Percentiles rank a stretch among this genome's conserved stretches.
phyloP scores from a whole-genome alignment of 2,113 vertebrate species.

The Hemibagrus wyckioides region DNA sequence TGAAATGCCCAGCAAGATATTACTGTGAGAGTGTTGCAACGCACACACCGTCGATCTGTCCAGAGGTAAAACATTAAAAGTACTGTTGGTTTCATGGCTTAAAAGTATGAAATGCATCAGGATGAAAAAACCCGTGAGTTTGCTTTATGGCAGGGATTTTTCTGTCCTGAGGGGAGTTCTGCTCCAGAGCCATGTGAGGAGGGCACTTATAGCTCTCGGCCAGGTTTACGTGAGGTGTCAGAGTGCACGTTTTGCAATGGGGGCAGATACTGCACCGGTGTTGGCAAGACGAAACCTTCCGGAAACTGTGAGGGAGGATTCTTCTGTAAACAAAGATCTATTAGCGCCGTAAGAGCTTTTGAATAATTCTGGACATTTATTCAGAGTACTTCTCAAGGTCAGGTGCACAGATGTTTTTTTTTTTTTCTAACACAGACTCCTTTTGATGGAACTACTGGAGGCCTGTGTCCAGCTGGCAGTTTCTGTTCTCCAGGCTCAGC shows the following conservation, averaged over 20 bases:
- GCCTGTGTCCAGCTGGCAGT: slow-evolving; percentile 79
- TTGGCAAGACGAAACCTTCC: slow-evolving; percentile 72
- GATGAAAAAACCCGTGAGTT: slow-evolving; percentile 5
- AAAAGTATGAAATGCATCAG: neutral
- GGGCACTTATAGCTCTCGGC: slow-evolving; percentile 76
- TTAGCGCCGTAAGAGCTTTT: slow-evolving; percentile 72
- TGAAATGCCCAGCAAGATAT: slow-evolving; percentile 72
- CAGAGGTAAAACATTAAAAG: slow-evolving; percentile 65
- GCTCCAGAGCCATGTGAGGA: slow-evolving; percentile 77
- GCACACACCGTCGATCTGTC: slow-evolving; percentile 74
- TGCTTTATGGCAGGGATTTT: slow-evolving; percentile 75
- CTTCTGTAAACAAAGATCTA: slow-evolving; percentile 79
- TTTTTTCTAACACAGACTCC: slow-evolving; percentile 69
- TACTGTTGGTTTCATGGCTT: neutral
- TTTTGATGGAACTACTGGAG: slow-evolving; percentile 75
- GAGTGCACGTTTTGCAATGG: slow-evolving; percentile 76
- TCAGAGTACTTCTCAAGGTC: neutral
- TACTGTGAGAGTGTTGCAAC: slow-evolving; percentile 77
- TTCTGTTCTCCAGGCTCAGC: slow-evolving; percentile 78
- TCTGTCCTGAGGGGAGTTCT: slow-evolving; percentile 75
- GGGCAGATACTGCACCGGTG: slow-evolving; percentile 77
- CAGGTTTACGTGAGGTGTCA: slow-evolving; percentile 61
- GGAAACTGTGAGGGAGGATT: slow-evolving; percentile 81
- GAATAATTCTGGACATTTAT: neutral
- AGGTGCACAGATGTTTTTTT: neutral